These are phyloP conservation scores for Branchipolynoe longqiensis DNA, from an alignment of 2,888 invertebrate genomes.

Conservation along the genomic window DNA sequence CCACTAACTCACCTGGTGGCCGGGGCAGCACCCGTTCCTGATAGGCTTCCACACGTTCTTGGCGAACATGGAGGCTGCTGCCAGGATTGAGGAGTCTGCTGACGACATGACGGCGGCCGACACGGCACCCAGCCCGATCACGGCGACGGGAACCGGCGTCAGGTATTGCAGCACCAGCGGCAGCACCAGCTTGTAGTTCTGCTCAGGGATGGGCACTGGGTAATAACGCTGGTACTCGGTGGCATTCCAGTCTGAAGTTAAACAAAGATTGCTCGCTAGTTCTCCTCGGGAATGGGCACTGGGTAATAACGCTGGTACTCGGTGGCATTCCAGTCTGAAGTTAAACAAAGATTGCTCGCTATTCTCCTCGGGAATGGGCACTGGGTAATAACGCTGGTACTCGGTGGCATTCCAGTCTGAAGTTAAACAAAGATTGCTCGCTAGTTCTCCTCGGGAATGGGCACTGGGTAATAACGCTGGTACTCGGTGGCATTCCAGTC, in stretches of 20 bases:
- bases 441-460: no score
- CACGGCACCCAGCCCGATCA: constrained; percentile 97
- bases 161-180: constrained; percentile 96
- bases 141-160: constrained; percentile 95
- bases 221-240: constrained; percentile 61
- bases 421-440: no score
- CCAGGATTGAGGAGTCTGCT: constrained; percentile 65
- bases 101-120: constrained; percentile 88
- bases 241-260: constrained; percentile 61
- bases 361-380: no score
- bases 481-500: no score
- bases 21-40: constrained; percentile 51
- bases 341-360: no score
- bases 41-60: constrained; percentile 63
- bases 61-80: constrained; percentile 67
- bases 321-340: no score
- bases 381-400: no score
- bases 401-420: no score
- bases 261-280: no score
- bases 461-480: no score
- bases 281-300: no score
- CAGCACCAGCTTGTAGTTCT: constrained; percentile 93
- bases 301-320: no score
- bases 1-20: not conserved
- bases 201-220: constrained; percentile 55